Percentiles rank a stretch among this genome's conserved stretches.
Conservation (phyloP, 2,797 vertebrate species). For the Acanthurus tractus region DNA sequence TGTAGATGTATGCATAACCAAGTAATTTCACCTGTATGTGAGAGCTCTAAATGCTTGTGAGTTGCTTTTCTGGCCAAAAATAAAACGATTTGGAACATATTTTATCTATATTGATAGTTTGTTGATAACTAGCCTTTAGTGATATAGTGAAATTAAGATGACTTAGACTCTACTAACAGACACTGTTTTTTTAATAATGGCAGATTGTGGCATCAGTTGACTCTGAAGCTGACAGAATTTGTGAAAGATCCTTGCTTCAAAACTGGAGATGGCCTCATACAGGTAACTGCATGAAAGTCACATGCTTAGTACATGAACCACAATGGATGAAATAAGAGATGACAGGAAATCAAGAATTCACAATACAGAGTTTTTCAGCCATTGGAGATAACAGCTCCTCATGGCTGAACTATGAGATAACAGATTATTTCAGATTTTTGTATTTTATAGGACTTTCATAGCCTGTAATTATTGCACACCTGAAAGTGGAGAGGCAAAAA, state of each 20-base stretch:
- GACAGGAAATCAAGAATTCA: background rate
- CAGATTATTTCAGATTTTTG: too few relatives aligned
- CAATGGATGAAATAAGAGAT: too few relatives aligned
- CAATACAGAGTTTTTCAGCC: too few relatives aligned
- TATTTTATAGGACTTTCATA: too few relatives aligned
- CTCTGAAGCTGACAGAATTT: constrained; percentile 92
- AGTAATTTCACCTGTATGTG: background rate
- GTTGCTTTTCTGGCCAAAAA: background rate
- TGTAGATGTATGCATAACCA: too few relatives aligned
- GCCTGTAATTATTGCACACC: too few relatives aligned
- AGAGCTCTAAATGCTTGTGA: background rate
- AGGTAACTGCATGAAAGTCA: constrained; percentile 65
- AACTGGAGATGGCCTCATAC: constrained; percentile 91
- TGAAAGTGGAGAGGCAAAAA: too few relatives aligned
- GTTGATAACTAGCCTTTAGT: background rate
- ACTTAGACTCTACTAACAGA: background rate
- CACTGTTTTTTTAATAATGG: background rate
- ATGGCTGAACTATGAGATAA: too few relatives aligned
- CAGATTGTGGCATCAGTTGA: constrained; percentile 98
- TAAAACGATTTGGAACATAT: background rate
- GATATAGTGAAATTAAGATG: background rate
- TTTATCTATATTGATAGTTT: background rate
- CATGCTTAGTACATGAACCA: background rate
- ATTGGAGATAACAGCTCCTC: too few relatives aligned
- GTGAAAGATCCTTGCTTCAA: constrained; percentile 94